Evolutionary conservation across 2,113 vertebrate genomes (phyloP), one percentile per base, ranked within the genome.

Genomic region (Myiagra hebetior): DNA sequence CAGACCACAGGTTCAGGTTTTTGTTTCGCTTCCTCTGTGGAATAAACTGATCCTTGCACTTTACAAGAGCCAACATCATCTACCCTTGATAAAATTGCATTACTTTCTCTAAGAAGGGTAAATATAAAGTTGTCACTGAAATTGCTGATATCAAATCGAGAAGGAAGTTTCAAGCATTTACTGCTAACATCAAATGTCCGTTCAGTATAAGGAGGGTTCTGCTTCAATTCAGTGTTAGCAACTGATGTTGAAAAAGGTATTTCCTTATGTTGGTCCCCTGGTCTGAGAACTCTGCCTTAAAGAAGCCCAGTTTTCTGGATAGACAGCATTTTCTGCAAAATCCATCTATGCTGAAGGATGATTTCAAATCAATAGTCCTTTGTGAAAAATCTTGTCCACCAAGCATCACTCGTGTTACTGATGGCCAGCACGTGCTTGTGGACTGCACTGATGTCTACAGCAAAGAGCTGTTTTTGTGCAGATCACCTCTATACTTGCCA

Each of bases 251-350:
- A 62, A 59, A 19, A 33, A 37, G 3, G 3, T 26, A 7, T 31
- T 86, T 53, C 31, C 1, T 1, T 27, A 3, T 35, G 11, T 31
- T 7, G 1, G 8, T 42, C 7, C 2, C 15, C 4, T 2, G 3
- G 7, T 28, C 35, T 37, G 27, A 59, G 27, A 70, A 8, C 4
- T 15, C 27, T 63, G 16, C 35, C 5, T 47, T 37, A 53, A 28
- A 86, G 27, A 11, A 41, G 17, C 2, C 15, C 1, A 0, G 3
- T n/a, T 89, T 70, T 75, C 39, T 84, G 21, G 27, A 30, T 22
- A 24, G 4, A 8, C 17, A n/a, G 16, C 8, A 22, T 23, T 77
- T 87, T 55, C 41, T 79, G 44, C 15, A 64, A 55, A 68, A 56
- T n/a, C 33, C 56, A 39, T 28, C 12, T 39, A 3, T 49, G 26